Evolutionary conservation across 64 coral and sea anemone species (phyloP).

Genomic region (Montipora sp.): DNA sequence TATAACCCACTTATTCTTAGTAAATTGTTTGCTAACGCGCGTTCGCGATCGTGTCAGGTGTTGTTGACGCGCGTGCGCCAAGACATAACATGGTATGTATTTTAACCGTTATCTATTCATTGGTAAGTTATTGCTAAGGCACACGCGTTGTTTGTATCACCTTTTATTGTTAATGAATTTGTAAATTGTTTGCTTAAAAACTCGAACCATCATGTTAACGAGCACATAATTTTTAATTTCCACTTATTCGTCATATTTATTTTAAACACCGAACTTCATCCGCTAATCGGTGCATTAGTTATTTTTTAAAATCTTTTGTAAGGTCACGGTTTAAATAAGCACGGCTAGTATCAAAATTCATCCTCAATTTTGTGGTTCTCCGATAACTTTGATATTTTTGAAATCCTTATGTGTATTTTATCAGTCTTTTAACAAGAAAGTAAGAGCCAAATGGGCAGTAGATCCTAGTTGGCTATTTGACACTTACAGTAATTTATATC

Average conservation of each 20-base stretch:
- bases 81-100: too few relatives aligned
- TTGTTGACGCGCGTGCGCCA: too few relatives aligned
- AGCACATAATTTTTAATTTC: too few relatives aligned
- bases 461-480: neutral
- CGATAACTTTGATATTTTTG: neutral
- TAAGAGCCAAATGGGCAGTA: neutral
- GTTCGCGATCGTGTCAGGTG: neutral
- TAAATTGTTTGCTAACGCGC: neutral
- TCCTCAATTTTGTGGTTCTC: too few relatives aligned
- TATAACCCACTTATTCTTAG: neutral
- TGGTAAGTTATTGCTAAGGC: neutral
- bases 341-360: neutral
- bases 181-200: too few relatives aligned
- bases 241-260: neutral
- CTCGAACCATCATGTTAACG: too few relatives aligned
- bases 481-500: neutral
- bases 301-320: neutral
- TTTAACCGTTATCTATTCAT: too few relatives aligned
- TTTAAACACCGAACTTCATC: neutral
- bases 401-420: neutral
- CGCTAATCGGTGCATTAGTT: neutral
- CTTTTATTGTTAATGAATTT: neutral
- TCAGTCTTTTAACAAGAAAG: neutral
- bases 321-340: neutral
- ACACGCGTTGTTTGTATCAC: neutral